Percentiles rank a stretch among this genome's conserved stretches.
Evolutionary conservation across 2,888 invertebrate species (phyloP).

Genomic region (Dascillus cervinus): DNA sequence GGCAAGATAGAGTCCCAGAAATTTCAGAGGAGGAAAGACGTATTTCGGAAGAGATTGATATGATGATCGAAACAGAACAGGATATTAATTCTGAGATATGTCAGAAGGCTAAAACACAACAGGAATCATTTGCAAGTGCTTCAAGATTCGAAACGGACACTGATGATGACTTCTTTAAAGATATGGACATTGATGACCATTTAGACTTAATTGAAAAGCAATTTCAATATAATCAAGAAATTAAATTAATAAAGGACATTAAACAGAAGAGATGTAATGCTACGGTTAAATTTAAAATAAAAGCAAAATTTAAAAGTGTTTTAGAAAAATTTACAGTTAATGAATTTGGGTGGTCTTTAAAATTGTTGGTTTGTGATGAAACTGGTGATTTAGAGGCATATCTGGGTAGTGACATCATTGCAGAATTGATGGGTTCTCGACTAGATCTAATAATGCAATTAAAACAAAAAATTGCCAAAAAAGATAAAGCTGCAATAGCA

Average conservation of each 20-base stretch:
- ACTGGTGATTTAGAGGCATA: conserved; percentile 49
- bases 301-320: conserved; percentile 50
- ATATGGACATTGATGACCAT: conserved; percentile 30
- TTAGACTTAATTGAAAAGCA: conserved; percentile 24
- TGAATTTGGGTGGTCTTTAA: conserved; percentile 49
- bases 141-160: conserved; percentile 24
- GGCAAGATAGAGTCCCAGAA: background rate
- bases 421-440: conserved; percentile 45
- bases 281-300: conserved; percentile 46
- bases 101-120: conserved; percentile 10
- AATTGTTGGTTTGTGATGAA: conserved; percentile 51
- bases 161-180: conserved; percentile 31
- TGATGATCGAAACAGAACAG: conserved; percentile 24
- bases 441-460: conserved; percentile 30
- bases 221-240: conserved; percentile 13
- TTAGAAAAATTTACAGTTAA: conserved; percentile 49
- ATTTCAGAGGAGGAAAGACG: conserved; percentile 18
- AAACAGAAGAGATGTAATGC: conserved; percentile 22
- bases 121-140: conserved; percentile 13
- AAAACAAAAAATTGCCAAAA: conserved; percentile 16
- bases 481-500: conserved; percentile 19
- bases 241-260: conserved; percentile 5
- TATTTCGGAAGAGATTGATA: conserved; percentile 25
- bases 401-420: conserved; percentile 50
- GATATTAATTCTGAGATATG: conserved; percentile 14